Conservation (phyloP, 2,888 invertebrate species). For the Erebia epiphron region DNA sequence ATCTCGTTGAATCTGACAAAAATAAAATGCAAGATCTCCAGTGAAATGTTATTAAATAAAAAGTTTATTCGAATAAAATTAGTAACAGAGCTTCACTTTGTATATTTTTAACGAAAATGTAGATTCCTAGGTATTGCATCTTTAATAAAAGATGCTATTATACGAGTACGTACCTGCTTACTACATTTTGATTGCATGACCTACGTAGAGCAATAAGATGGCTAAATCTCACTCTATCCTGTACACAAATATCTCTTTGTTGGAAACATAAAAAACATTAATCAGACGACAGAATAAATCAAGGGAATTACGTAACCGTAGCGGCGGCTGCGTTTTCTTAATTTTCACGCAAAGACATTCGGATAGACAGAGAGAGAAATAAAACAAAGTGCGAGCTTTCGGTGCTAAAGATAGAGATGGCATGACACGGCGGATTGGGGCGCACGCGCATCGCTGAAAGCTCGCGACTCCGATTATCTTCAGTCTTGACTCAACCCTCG, state of each 20-base stretch:
- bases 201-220: no score
- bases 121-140: no score
- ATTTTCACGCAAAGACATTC: slow-evolving; percentile 65
- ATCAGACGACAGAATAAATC: slow-evolving; percentile 73
- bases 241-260: slow-evolving; percentile 6
- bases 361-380: slow-evolving; percentile 49
- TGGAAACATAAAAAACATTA: slow-evolving; percentile 66
- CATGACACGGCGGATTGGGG: slow-evolving; percentile 38
- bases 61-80: no score
- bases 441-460: slow-evolving; percentile 76
- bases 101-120: no score
- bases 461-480: slow-evolving; percentile 56
- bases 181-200: no score
- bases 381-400: slow-evolving; percentile 42
- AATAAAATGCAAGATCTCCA: no score
- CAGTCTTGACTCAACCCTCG: slow-evolving; percentile 70
- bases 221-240: neutral
- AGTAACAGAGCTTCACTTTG: no score
- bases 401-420: slow-evolving; percentile 53
- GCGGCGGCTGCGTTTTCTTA: slow-evolving; percentile 61
- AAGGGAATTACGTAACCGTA: slow-evolving; percentile 64
- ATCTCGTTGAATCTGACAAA: no score
- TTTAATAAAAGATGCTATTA: no score
- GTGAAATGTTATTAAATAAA: no score
- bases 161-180: no score